phyloP scores from a whole-genome alignment of 37 sponge, comb jelly and placozoan genomes.

The Ephydatia muelleri region DNA sequence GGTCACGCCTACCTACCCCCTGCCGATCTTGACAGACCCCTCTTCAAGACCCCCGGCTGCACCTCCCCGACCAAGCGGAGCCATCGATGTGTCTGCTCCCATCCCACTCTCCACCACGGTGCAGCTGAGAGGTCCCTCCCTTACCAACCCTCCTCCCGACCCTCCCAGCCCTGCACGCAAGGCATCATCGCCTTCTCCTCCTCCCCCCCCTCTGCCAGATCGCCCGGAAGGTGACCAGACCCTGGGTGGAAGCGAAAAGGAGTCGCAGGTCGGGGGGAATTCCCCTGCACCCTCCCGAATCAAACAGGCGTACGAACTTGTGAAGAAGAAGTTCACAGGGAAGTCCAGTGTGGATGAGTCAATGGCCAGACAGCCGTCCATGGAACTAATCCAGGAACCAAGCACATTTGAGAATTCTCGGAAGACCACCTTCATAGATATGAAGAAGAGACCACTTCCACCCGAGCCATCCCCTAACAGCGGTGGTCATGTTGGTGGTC shows the following conservation, averaged over 20 bases:
- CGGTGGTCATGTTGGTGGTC: not conserved
- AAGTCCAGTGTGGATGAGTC: not conserved
- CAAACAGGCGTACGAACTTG: not conserved
- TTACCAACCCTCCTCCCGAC: no score
- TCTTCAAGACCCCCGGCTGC: not conserved
- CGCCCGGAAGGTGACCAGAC: no score
- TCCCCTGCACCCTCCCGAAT: no score
- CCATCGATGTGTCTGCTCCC: not conserved
- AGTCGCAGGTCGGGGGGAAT: not conserved
- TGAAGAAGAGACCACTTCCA: slow-evolving; percentile 19
- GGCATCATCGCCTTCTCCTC: no score
- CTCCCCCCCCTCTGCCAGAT: no score
- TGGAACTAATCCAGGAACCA: not conserved
- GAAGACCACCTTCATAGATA: not conserved
- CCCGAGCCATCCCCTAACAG: not conserved
- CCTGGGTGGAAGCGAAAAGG: no score
- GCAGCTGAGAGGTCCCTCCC: not conserved
- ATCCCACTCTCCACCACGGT: not conserved
- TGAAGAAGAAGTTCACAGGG: not conserved
- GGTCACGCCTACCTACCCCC: not conserved
- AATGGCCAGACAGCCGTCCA: not conserved
- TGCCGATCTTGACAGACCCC: not conserved
- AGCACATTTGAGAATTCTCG: not conserved
- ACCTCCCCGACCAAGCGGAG: not conserved
- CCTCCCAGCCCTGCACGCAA: no score